These are phyloP conservation scores for Tineola bisselliella DNA, from an alignment of 2,888 invertebrate genomes.

Conservation along the genomic window DNA sequence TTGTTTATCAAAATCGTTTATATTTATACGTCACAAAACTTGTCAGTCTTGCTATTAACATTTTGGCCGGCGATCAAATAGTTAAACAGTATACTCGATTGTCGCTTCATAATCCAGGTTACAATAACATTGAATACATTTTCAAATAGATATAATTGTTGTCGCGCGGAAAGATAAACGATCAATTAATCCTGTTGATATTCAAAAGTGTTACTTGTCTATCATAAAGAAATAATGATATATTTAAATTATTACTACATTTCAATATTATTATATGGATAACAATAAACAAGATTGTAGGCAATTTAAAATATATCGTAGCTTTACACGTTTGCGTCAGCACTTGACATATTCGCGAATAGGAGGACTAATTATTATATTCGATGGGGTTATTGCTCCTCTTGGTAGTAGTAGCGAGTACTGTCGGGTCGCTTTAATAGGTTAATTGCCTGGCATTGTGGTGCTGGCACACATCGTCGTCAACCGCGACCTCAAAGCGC, in stretches of 20 bases:
- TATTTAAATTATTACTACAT: background rate
- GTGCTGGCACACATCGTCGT: conserved; percentile 55
- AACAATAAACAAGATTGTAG: background rate
- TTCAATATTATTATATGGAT: background rate
- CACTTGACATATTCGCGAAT: background rate
- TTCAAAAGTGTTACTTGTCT: background rate
- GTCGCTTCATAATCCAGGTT: conserved; percentile 5
- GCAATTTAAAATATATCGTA: background rate
- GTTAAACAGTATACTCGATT: conserved; percentile 7
- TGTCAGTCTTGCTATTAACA: conserved; percentile 17
- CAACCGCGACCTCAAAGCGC: conserved; percentile 59
- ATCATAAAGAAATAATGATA: background rate
- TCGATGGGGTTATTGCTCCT: conserved; percentile 47
- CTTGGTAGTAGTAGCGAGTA: conserved; percentile 14
- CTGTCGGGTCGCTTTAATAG: conserved; percentile 44
- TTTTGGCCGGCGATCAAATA: conserved; percentile 16
- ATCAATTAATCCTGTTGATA: background rate
- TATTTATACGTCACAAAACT: conserved; percentile 30
- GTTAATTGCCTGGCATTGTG: conserved; percentile 65
- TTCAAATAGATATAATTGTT: background rate
- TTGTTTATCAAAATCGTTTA: conserved; percentile 52
- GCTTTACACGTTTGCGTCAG: background rate
- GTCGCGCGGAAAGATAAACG: background rate
- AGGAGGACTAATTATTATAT: background rate
- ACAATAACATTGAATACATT: background rate